These are phyloP conservation scores for Amphiduros pacificus DNA, from an alignment of 2,888 invertebrate species.

Conservation along the genomic window DNA sequence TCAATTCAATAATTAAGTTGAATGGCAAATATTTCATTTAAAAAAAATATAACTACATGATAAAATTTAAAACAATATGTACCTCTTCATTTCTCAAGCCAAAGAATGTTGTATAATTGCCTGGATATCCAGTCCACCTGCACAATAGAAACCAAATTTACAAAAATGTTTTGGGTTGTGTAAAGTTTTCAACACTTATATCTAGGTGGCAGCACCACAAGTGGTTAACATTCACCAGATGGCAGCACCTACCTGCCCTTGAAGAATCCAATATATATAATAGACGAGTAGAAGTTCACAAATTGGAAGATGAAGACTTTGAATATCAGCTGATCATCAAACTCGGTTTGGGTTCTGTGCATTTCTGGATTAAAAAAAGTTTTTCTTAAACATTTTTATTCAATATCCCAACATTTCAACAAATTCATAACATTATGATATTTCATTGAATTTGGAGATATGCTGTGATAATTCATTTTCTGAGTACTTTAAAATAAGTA, in stretches of 20 bases:
- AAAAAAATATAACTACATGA: too few species aligned
- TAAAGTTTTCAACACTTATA: not conserved
- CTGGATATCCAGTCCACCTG: conserved; percentile 66
- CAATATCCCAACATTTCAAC: too few species aligned
- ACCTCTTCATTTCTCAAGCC: conserved; percentile 65
- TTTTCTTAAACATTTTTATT: too few species aligned
- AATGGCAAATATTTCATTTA: too few species aligned
- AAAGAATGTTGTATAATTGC: conserved; percentile 63
- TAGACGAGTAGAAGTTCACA: conserved; percentile 61
- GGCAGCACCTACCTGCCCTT: conserved; percentile 60
- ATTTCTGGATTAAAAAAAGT: conserved; percentile 49
- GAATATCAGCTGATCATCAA: conserved; percentile 59
- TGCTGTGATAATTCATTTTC: too few species aligned
- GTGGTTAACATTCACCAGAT: too few species aligned
- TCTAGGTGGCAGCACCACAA: not conserved
- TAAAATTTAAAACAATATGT: conserved; percentile 37
- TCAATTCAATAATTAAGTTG: too few species aligned
- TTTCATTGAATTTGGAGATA: too few species aligned
- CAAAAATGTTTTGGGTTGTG: too few species aligned
- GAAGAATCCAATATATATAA: conserved; percentile 60
- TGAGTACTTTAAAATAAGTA: too few species aligned
- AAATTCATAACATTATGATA: too few species aligned
- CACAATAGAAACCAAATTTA: too few species aligned
- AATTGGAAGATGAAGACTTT: conserved; percentile 61
- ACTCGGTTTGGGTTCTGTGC: conserved; percentile 60